Conservation (phyloP, 2,888 invertebrate genomes). For the Callyntrura sp. region DNA sequence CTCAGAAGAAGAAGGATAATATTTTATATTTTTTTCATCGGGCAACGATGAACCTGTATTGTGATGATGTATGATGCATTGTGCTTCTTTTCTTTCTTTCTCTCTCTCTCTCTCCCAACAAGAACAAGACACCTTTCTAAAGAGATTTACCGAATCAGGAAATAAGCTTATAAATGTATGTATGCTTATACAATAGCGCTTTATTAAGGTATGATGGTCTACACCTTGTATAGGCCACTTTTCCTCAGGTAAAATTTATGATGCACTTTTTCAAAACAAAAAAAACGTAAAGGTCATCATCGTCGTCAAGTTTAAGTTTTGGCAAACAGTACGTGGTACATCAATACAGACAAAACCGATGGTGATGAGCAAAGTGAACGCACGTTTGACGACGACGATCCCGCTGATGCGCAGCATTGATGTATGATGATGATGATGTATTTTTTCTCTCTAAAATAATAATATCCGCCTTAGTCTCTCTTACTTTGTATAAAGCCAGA, state of each 20-base stretch:
- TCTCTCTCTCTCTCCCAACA: conserved; percentile 8
- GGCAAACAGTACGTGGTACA: conserved; percentile 2
- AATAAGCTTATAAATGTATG: conserved; percentile 40
- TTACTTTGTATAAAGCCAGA: background rate
- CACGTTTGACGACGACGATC: conserved; percentile 58
- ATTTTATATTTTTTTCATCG: conserved; percentile 13
- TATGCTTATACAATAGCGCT: background rate
- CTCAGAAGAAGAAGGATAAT: conserved; percentile 24
- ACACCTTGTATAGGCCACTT: conserved; percentile 10
- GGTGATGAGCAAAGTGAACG: conserved; percentile 56
- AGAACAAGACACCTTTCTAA: conserved; percentile 60
- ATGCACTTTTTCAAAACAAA: conserved; percentile 47
- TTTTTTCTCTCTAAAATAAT: conserved; percentile 15
- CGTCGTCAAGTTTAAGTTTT: conserved; percentile 50
- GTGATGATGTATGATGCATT: background rate
- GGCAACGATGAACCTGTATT: conserved; percentile 23
- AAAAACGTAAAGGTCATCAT: conserved; percentile 68
- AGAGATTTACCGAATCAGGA: conserved; percentile 73
- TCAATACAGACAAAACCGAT: conserved; percentile 45
- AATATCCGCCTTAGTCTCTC: conserved; percentile 52
- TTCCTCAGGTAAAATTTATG: conserved; percentile 48
- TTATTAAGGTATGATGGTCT: background rate
- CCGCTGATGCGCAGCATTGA: background rate
- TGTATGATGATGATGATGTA: conserved; percentile 9
- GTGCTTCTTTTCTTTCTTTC: background rate